A percentile compares a stretch with the other conserved stretches of the same genome.
phyloP scores from a whole-genome alignment of 2,888 invertebrate species.

The Dryadula phaetusa region DNA sequence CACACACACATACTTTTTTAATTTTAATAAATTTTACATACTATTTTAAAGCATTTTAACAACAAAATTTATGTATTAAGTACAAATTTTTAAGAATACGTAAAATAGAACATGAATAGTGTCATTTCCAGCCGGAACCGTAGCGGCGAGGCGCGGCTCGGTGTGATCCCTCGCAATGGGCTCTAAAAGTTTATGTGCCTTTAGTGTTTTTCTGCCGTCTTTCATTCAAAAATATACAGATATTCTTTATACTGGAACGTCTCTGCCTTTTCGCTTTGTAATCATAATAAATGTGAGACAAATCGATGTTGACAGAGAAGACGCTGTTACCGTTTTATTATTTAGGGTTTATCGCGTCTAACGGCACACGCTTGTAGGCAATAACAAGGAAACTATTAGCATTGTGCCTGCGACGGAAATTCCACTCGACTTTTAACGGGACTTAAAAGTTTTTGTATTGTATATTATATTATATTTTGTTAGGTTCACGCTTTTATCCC shows the following conservation, averaged over 20 bases:
- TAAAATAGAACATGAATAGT: not conserved
- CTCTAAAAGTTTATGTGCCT: slow-evolving; percentile 23
- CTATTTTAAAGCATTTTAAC: not conserved
- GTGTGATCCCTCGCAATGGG: slow-evolving; percentile 7
- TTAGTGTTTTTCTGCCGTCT: slow-evolving; percentile 21
- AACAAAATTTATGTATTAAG: no score
- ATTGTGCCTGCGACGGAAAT: not conserved
- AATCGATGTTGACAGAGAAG: slow-evolving; percentile 5
- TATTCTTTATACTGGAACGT: not conserved
- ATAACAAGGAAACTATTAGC: not conserved
- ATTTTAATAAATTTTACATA: not conserved
- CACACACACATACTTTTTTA: not conserved
- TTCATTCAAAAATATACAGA: slow-evolving; percentile 25
- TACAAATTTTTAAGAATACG: not conserved
- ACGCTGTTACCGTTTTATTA: not conserved
- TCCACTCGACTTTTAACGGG: not conserved
- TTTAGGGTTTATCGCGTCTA: not conserved
- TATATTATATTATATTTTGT: no score
- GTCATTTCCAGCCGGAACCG: not conserved
- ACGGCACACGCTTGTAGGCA: not conserved
- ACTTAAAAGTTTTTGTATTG: no score
- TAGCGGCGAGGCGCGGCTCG: not conserved
- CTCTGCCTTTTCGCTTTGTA: slow-evolving; percentile 13
- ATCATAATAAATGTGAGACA: slow-evolving; percentile 10
- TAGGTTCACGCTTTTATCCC: no score